phyloP scores from a whole-genome alignment of 2,888 invertebrate species.

The Maniola hyperantus region DNA sequence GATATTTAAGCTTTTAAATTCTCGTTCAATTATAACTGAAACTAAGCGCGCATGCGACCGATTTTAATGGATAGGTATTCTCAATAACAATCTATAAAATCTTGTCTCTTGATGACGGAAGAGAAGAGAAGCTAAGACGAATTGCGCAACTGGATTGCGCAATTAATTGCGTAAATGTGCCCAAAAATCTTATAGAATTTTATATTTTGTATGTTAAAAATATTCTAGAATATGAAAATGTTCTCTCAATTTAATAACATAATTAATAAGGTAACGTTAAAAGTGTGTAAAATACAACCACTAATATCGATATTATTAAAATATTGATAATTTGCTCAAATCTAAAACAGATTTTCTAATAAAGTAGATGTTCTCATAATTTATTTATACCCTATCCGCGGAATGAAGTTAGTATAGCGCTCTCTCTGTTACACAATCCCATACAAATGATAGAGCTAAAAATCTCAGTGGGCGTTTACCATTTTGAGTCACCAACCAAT shows the following conservation, averaged over 20 bases:
- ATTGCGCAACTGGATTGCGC: conserved; percentile 82
- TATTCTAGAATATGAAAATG: conserved; percentile 57
- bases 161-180: conserved; percentile 79
- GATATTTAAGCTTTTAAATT: conserved; percentile 44
- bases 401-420: no score
- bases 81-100: not conserved
- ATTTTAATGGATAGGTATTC: not conserved
- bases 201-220: conserved; percentile 59
- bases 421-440: no score
- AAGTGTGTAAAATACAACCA: not conserved
- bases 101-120: not conserved
- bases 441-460: no score
- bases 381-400: no score
- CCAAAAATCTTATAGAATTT: conserved; percentile 67
- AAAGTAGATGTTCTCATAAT: not conserved
- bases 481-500: no score
- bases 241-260: conserved; percentile 15
- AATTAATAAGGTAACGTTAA: no score
- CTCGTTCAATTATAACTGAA: conserved; percentile 3
- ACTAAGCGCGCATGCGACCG: conserved; percentile 6
- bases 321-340: not conserved
- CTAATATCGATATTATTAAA: not conserved
- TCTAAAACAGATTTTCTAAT: no score
- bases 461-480: no score
- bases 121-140: conserved; percentile 40